Evolutionary conservation across 2,888 invertebrate species (phyloP), one percentile per base, ranked within the genome.

Genomic region (Amphipyra tragopoginis): DNA sequence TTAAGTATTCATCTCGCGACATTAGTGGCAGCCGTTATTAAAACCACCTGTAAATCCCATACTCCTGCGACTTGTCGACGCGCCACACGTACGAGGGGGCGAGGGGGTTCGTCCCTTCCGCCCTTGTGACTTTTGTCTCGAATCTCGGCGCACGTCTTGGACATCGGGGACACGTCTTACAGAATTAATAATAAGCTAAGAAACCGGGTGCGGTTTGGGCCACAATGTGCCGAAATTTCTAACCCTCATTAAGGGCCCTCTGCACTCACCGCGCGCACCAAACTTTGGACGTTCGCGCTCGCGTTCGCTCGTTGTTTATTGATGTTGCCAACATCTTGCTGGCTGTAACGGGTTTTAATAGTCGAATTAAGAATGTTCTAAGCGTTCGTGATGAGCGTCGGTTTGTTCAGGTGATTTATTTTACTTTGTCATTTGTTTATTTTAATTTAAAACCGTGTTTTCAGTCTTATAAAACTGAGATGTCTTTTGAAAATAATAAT

Each of bases 131-230:
- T 95, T 95, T 94, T 94, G 94, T 93, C 93, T 93, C 90, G 92
- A 93, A 93, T 95, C 94, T 92, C 94, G 71, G 94, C 91, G 87
- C 95, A 95, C 95, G 95, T 95, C 94, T 92, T 93, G 95, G 95
- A 95, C 95, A 95, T 95, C 93, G 95, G 94, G 94, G 93, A 91
- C 94, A 94, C 91, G 94, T 95, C 95, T 95, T 94, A 94, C 93
- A 87, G 95, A 95, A 95, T 95, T 95, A 95, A 95, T 95, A 95
- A 95, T 95, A 95, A 95, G 94, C 94, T 93, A 91, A 92, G 93
- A 91, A 90, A 90, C 89, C 90, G 93, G 93, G 86, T 94, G 94
- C 85, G 94, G 94, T 93, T 91, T 90, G 85, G 90, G 89, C 90
- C 92, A 91, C 92, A 91, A 92, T 92, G 94, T 93, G 93, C 91